Base-by-base conservation (phyloP, 2,113 vertebrate genomes). In the Alligator sinensis region DNA sequence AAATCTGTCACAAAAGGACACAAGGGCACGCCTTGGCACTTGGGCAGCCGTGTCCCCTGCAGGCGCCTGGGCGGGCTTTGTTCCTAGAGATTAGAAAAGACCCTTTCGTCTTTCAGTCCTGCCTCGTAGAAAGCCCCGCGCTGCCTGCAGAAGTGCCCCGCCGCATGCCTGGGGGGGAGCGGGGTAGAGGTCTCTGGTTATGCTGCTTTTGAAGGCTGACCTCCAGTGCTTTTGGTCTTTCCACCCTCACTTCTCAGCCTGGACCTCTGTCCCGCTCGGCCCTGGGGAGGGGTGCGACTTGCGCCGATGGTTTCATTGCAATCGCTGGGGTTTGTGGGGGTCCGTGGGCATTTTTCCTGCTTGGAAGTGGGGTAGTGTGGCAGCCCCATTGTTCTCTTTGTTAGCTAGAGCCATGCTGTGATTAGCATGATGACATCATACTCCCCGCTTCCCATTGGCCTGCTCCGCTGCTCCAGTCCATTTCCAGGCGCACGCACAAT, bases 311-410 rank as follows among this genome's bases (percentile, higher is more conserved):
- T 30, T 24, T 89, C 22, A 21, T 27, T 60, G 25, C 10, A 22
- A 47, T 47, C 14, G 27, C 6, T 18, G 9, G 74, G 14, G 3
- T 17, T 28, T 9, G 2, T 3, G 25, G n/a, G 83, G 83, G 87
- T 55, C 16, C 9, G 17, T 22, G 58, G 77, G 34, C 57, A 15
- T 58, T 47, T 88, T 62, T 62, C n/a, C 9, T 27, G 59, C 89
- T 74, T 77, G 38, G 90, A 93, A 95, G 93, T 78, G 85, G 75
- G 85, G 94, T 92, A 77, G 86, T 90, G 91, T 92, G 95, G 96
- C 95, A 94, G 88, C 78, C 95, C 96, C 97, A 99, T 99, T 99
- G 99, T 99, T 99, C 99, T 97, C 99, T 99, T 99, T 99, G 99
- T 99, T 99, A 99, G 98, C 98, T 98, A 98, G 98, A 98, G 98